Conservation (phyloP, 2,797 vertebrate species). For the Taeniopygia guttata region DNA sequence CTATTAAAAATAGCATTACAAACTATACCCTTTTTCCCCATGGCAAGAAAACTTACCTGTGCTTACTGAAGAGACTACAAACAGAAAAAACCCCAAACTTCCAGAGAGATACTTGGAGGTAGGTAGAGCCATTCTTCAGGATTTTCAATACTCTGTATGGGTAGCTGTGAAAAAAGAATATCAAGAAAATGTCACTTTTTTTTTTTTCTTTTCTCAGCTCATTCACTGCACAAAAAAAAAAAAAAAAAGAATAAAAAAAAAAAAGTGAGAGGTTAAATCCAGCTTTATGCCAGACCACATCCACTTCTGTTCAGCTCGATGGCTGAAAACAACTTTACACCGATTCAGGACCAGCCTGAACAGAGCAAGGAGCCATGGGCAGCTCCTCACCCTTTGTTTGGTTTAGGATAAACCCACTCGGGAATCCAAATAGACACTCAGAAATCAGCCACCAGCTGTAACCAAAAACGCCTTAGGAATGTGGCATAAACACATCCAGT, state of each 20-base stretch:
- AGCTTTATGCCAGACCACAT: neutral
- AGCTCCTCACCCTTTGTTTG: constrained; percentile 17
- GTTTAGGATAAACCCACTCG: constrained; percentile 18
- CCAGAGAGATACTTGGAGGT: neutral
- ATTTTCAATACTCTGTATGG: neutral
- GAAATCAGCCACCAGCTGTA: neutral
- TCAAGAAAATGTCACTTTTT: neutral
- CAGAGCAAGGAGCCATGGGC: neutral
- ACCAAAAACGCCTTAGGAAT: constrained; percentile 5
- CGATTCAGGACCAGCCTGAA: neutral
- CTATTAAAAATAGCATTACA: neutral
- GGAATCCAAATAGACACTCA: constrained; percentile 30
- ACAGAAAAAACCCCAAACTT: neutral
- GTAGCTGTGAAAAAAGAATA: constrained; percentile 15
- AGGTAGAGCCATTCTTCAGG: constrained; percentile 18
- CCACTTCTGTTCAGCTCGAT: neutral
- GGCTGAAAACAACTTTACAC: neutral
- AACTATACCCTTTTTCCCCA: neutral
- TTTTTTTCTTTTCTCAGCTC: neutral
- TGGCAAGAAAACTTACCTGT: constrained; percentile 12
- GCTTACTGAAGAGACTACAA: neutral
- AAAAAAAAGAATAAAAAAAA: too few relatives aligned
- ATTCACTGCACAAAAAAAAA: neutral
- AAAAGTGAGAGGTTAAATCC: neutral
- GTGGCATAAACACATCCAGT: constrained; percentile 1